Evolutionary conservation across 2,797 vertebrate genomes (phyloP), one percentile per base, ranked within the genome.

Genomic region (Capromys pilorides): DNA sequence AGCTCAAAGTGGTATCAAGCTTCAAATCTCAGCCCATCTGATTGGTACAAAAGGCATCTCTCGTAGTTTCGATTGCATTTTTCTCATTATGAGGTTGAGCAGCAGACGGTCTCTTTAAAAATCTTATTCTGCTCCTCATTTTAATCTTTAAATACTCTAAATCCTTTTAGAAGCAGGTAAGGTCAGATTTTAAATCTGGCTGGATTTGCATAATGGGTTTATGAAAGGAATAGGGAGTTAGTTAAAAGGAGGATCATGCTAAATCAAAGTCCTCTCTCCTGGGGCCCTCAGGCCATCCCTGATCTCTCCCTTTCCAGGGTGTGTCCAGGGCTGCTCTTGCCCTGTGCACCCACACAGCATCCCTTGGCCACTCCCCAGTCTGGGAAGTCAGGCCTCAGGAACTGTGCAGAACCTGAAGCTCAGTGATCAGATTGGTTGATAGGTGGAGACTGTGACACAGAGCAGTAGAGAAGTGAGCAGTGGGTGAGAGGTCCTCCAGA

Each of bases 111-210:
- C 86, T 51, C 86, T 96, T 95, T 92, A 61, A 96, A 95, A 51
- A 64, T 73, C 69, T 94, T 90, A 67, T 75, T 94, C 82, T 51
- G 83, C 73, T 96, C 62, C 31, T 64, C 67, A 66, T 96, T 96
- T 97, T 96, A 93, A 95, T 97, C 94, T 97, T 83, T 91, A 97
- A 96, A 94, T 88, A 85, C 94, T n/a, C 81, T 92, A 94, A 97
- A 96, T 96, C 93, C 97, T 96, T 95, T 97, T 95, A 97, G 96
- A 93, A 96, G 96, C 49, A 89, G 89, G 85, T 88, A 93, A 79
- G 95, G 90, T 88, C 13, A 28, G 89, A 88, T 95, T 94, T 97
- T 90, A 94, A 97, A 95, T 93, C 94, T 93, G 61, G 85, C n/a
- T 71, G 95, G 95, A 96, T 97, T 97, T 96, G 80, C 11, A 6